These are phyloP conservation scores for Tupaia tana DNA, from an alignment of 2,113 vertebrate genomes.

Conservation along the genomic window DNA sequence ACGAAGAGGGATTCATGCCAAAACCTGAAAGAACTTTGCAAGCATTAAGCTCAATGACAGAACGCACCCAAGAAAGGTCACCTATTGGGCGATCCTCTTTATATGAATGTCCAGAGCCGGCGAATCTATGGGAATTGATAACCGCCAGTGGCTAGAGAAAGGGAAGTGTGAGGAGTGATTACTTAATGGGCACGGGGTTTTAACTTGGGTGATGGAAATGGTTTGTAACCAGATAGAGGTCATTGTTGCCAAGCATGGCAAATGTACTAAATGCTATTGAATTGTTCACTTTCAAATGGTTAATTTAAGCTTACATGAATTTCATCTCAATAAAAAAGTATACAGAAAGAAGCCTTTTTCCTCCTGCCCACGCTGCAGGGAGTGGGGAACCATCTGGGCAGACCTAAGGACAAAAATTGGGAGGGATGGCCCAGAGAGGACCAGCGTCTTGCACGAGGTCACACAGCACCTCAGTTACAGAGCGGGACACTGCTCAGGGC, in stretches of 20 bases:
- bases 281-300: background rate
- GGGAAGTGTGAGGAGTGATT: background rate
- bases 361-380: background rate
- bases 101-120: background rate
- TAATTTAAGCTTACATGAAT: background rate
- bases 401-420: background rate
- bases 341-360: background rate
- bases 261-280: background rate
- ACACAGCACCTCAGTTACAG: background rate
- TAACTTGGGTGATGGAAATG: background rate
- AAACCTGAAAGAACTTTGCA: background rate
- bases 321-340: background rate
- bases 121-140: background rate
- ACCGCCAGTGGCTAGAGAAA: background rate
- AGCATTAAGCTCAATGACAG: background rate
- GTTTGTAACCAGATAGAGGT: background rate
- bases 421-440: background rate
- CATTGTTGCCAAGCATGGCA: background rate
- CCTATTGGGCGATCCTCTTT: rapidly evolving
- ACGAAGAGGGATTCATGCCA: background rate
- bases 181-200: background rate
- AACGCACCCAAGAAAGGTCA: background rate
- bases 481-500: background rate
- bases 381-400: background rate
- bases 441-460: background rate